Evolutionary conservation across 2,797 vertebrate species (phyloP).

Genomic region (Epinephelus malabaricus): DNA sequence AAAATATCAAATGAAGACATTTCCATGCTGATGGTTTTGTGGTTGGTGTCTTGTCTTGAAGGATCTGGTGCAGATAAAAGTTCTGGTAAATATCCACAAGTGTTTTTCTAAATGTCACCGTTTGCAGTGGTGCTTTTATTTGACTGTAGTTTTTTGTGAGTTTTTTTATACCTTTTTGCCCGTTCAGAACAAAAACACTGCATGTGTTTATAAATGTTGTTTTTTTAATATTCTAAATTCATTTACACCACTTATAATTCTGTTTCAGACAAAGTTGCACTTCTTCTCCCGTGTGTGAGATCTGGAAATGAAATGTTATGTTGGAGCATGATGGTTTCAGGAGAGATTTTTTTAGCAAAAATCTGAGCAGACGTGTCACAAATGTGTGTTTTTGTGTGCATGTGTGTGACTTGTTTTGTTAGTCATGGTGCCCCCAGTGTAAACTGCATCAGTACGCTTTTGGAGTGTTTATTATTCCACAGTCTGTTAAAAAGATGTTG

Average conservation of each 20-base stretch:
- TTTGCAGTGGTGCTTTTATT: constrained; percentile 44
- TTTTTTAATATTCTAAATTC: not conserved
- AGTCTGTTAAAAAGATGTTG: constrained; percentile 32
- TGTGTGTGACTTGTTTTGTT: constrained; percentile 35
- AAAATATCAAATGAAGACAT: not conserved
- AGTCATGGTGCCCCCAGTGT: not conserved
- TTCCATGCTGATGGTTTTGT: constrained; percentile 49
- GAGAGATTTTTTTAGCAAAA: not conserved
- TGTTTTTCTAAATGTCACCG: constrained; percentile 8
- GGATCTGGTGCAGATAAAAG: constrained; percentile 70
- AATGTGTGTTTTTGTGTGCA: constrained; percentile 44
- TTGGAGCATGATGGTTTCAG: constrained; percentile 28
- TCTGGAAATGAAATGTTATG: constrained; percentile 8
- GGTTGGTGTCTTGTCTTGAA: constrained; percentile 78
- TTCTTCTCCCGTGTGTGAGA: not conserved
- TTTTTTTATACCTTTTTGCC: constrained; percentile 9
- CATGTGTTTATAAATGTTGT: constrained; percentile 37
- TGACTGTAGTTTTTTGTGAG: not conserved
- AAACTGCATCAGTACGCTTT: constrained; percentile 7
- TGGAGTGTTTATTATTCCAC: constrained; percentile 19
- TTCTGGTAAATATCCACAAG: constrained; percentile 75
- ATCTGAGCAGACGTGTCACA: not conserved
- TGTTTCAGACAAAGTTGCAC: constrained; percentile 5
- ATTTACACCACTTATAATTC: constrained; percentile 14
- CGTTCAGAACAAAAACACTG: constrained; percentile 19